phyloP scores from a whole-genome alignment of 2,113 vertebrate genomes.

The Charina bottae region DNA sequence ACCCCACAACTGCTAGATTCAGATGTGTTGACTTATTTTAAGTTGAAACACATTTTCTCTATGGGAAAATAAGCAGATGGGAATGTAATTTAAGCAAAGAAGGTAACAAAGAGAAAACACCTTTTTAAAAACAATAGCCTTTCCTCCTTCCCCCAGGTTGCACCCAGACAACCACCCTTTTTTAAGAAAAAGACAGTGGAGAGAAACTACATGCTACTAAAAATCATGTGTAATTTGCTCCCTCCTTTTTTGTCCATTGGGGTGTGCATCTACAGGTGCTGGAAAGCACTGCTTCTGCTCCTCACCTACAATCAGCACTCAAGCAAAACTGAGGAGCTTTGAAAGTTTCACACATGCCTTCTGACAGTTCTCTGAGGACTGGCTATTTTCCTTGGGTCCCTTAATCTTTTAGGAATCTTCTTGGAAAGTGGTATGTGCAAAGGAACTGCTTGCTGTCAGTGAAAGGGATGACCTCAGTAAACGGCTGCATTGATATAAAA shows the following conservation, averaged over 20 bases:
- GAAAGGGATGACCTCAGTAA: neutral
- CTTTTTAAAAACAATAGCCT: too few species aligned
- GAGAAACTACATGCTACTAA: too few species aligned
- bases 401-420: constrained; percentile 67
- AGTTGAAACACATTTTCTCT: neutral
- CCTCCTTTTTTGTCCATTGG: neutral
- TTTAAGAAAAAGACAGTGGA: too few species aligned
- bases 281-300: constrained; percentile 42
- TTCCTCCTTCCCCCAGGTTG: neutral
- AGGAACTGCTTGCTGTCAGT: neutral
- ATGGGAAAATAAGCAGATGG: neutral
- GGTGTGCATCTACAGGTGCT: neutral
- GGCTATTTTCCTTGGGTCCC: constrained; percentile 20
- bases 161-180: too few species aligned
- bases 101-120: neutral
- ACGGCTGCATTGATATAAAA: neutral
- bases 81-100: neutral
- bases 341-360: constrained; percentile 47
- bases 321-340: neutral
- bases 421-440: constrained; percentile 61
- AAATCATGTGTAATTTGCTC: neutral
- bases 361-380: neutral
- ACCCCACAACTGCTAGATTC: neutral
- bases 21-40: neutral
- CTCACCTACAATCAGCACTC: neutral